Evolutionary conservation across 2,888 invertebrate species (phyloP).

Genomic region (Polylopha cassiicola): DNA sequence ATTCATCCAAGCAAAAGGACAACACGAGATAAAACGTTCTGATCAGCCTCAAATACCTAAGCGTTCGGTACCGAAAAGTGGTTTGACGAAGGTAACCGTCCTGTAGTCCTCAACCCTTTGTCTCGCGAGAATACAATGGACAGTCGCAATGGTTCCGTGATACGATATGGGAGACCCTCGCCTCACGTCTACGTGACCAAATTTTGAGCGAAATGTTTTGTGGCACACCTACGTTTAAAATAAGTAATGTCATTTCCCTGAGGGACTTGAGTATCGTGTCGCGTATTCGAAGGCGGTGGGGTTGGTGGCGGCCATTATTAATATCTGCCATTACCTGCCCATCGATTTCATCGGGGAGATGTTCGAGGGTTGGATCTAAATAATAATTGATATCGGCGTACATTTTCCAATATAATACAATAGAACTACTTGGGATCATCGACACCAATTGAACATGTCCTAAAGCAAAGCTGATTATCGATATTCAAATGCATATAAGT

Average conservation of each 20-base stretch:
- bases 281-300: slow-evolving; percentile 32
- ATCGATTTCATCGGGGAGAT: slow-evolving; percentile 16
- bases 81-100: slow-evolving; percentile 69
- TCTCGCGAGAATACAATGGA: slow-evolving; percentile 73
- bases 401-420: no score
- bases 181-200: slow-evolving; percentile 67
- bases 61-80: slow-evolving; percentile 60
- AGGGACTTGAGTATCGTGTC: slow-evolving; percentile 40
- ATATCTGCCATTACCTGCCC: slow-evolving; percentile 18
- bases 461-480: no score
- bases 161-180: slow-evolving; percentile 67
- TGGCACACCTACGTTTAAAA: slow-evolving; percentile 54
- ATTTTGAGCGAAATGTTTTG: slow-evolving; percentile 70
- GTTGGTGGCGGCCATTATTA: slow-evolving; percentile 24
- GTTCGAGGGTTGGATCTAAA: slow-evolving; percentile 12
- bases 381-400: no score
- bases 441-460: no score
- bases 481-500: no score
- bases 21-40: slow-evolving; percentile 36
- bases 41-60: slow-evolving; percentile 60
- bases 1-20: slow-evolving; percentile 27
- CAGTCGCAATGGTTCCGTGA: slow-evolving; percentile 68
- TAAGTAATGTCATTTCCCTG: slow-evolving; percentile 66
- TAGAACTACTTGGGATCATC: no score
- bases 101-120: slow-evolving; percentile 69